Conservation (phyloP, 2,113 vertebrate genomes). For the Psammodynastes pulverulentus region DNA sequence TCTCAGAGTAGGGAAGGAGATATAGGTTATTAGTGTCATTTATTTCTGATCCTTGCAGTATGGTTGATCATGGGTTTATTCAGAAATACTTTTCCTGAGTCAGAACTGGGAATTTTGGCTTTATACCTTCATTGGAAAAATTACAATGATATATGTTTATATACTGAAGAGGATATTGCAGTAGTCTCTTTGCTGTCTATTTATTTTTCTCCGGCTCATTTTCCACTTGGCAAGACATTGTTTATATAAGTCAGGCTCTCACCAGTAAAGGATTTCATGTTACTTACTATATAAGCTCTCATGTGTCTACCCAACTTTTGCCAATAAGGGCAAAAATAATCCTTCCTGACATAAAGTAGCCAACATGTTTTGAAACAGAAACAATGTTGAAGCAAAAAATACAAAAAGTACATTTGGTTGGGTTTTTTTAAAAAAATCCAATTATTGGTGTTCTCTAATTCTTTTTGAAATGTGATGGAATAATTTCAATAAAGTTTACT, state of each 20-base stretch:
- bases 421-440: not conserved
- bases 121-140: not conserved
- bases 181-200: not conserved
- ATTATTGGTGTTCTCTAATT: not conserved
- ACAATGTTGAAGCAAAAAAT: not conserved
- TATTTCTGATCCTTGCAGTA: not conserved
- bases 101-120: not conserved
- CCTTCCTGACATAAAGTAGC: not conserved
- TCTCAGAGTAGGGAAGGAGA: not conserved
- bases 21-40: not conserved
- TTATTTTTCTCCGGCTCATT: not conserved
- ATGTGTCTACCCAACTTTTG: not conserved
- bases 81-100: not conserved
- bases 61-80: not conserved
- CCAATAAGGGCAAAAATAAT: not conserved
- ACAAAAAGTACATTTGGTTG: not conserved
- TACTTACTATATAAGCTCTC: not conserved
- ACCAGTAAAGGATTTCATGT: not conserved
- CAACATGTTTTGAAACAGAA: not conserved
- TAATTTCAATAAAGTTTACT: not conserved
- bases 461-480: not conserved
- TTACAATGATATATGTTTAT: not conserved
- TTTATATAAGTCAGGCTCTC: not conserved
- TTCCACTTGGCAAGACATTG: not conserved
- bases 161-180: not conserved